These are phyloP conservation scores for Alligator mississippiensis DNA, from an alignment of 2,113 vertebrate genomes.

Conservation along the genomic window DNA sequence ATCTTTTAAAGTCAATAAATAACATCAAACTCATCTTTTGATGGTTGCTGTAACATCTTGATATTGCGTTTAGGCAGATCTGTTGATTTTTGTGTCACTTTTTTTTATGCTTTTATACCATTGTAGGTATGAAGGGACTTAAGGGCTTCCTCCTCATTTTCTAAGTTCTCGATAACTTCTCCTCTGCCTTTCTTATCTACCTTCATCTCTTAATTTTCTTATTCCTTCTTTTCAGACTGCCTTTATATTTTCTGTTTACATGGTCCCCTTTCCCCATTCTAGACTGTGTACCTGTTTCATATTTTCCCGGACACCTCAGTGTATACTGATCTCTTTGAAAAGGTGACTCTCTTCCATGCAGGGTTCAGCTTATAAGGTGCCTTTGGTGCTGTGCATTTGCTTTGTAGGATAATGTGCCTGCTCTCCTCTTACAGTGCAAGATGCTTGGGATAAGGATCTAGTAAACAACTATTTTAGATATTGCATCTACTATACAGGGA, in stretches of 20 bases:
- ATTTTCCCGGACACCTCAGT: background rate
- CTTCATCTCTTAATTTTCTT: background rate
- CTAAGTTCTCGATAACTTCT: background rate
- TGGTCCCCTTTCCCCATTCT: background rate
- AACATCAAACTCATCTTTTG: background rate
- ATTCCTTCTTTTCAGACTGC: background rate
- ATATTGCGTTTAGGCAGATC: background rate
- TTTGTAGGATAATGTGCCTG: background rate
- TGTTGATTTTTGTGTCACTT: background rate
- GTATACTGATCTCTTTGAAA: background rate
- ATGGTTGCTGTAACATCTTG: background rate
- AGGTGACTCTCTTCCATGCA: background rate
- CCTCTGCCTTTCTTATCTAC: background rate
- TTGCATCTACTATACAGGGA: background rate
- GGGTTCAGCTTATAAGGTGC: background rate
- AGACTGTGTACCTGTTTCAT: background rate
- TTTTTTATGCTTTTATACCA: background rate
- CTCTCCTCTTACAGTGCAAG: background rate
- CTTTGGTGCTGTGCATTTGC: accelerated
- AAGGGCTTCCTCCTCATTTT: background rate
- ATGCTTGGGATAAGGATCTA: background rate
- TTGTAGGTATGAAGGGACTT: background rate
- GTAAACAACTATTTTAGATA: accelerated
- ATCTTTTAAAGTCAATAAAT: background rate
- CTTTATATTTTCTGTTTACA: background rate